Conservation (phyloP, 2,888 invertebrate genomes). For the Auanema freiburgensis region DNA sequence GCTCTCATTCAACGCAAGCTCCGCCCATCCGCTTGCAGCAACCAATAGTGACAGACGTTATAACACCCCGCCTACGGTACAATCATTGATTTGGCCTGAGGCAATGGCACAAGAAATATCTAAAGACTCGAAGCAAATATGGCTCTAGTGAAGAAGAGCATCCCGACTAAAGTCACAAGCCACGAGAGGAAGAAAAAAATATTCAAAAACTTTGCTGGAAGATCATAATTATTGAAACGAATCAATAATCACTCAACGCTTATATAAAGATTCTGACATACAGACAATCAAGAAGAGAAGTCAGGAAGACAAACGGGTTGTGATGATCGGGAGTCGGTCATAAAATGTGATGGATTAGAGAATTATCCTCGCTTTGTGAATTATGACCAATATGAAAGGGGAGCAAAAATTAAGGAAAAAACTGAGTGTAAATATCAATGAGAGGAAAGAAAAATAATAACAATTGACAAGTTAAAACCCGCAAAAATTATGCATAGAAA, state of each 20-base stretch:
- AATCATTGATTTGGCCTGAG: conserved; percentile 20
- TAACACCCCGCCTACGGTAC: conserved; percentile 19
- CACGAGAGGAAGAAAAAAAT: no score
- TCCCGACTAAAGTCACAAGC: no score
- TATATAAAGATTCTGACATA: no score
- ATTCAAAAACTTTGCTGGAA: no score
- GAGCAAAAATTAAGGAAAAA: background rate
- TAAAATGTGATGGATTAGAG: conserved; percentile 6
- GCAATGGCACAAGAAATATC: no score
- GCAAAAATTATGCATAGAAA: conserved; percentile 6
- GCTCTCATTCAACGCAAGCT: conserved; percentile 5
- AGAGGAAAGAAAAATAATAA: background rate
- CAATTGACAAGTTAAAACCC: conserved; percentile 6
- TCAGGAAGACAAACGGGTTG: no score
- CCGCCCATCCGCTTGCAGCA: conserved; percentile 17
- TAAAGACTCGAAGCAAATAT: no score
- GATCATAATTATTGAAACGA: no score
- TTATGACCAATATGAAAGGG: conserved; percentile 2
- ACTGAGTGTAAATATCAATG: background rate
- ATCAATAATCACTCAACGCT: no score
- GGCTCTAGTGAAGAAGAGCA: no score
- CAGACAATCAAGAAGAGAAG: no score
- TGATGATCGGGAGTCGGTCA: background rate
- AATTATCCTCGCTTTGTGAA: conserved; percentile 2
- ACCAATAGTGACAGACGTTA: conserved; percentile 18